Percentiles rank a stretch among this genome's conserved stretches.
These are phyloP conservation scores for Halichoeres trimaculatus DNA, from an alignment of 2,113 vertebrate species.

Conservation along the genomic window DNA sequence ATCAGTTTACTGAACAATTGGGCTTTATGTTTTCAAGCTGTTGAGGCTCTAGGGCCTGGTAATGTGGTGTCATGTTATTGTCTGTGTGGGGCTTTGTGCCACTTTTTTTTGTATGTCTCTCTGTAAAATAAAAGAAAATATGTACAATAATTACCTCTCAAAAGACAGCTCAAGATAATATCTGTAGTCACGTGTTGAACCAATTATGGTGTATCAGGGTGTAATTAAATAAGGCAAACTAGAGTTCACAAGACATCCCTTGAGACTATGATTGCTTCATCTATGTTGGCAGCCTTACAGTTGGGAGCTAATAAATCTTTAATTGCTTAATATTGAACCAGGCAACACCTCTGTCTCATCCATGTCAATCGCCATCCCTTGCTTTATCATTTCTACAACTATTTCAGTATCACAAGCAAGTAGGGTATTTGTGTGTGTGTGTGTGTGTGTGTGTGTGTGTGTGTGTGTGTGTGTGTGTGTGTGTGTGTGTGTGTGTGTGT, in stretches of 20 bases:
- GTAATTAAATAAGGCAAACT: constrained; percentile 72
- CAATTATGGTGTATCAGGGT: constrained; percentile 64
- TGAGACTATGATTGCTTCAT: constrained; percentile 22
- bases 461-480: no score
- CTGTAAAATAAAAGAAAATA: not conserved
- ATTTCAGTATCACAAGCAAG: constrained; percentile 74
- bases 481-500: no score
- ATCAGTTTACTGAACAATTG: constrained; percentile 12
- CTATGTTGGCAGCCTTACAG: constrained; percentile 49
- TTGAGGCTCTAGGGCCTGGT: constrained; percentile 17
- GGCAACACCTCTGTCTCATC: constrained; percentile 52
- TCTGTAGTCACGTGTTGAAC: constrained; percentile 66
- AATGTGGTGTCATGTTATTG: constrained; percentile 22
- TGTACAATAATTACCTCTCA: constrained; percentile 68
- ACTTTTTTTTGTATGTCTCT: constrained; percentile 11
- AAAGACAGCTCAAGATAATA: constrained; percentile 68
- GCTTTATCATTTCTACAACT: constrained; percentile 68
- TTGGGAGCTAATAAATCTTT: constrained; percentile 56
- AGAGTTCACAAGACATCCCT: constrained; percentile 60
- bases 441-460: no score
- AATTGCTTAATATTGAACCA: constrained; percentile 63
- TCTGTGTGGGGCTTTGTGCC: constrained; percentile 1
- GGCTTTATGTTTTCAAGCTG: constrained; percentile 4
- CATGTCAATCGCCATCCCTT: constrained; percentile 61
- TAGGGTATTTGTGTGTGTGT: no score